Base-by-base conservation (phyloP, 1,140 invertebrate genomes). In the Telenomus remus region DNA sequence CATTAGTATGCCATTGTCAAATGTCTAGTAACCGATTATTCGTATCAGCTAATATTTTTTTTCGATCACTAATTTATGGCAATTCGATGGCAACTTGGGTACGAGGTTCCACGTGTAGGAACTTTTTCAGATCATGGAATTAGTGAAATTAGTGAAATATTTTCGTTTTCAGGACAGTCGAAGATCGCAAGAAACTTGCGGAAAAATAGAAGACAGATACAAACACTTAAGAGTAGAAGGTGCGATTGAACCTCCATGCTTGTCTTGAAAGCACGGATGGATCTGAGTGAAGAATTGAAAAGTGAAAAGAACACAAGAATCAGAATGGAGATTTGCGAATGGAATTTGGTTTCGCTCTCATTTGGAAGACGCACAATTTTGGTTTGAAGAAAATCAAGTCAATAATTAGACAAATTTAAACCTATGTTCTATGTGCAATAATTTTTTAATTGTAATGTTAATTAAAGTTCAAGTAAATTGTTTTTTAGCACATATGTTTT, bases 221-320 rank as follows among this genome's bases (percentile, higher is more conserved):
- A 63, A 6, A 56, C 12, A 56, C 13, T 46, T 42, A 49, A 55
- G 15, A 16, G 8, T 43, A 48, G 7, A 34, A 44, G 35, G 54
- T 59, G n/a, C n/a, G 34, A 64, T 13, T 19, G 44, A 53, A 14
- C 39, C 51, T 69, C 81, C 82, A 80, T 76, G 74, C 74, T 79
- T 81, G 81, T 84, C 78, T 54, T 76, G 61, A 79, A 73, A 79
- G 81, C 76, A 81, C 81, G 81, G 82, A 71, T 15, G 54, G 59
- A 39, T 37, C 7, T 9, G 16, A 27, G 16, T 60, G 48, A 72
- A 56, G 60, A 65, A 55, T 42, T 8, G 60, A 47, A 37, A 56
- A 61, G 44, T n/a, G 13, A 46, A 27, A 55, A n/a, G n/a, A n/a
- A 9, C 15, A 61, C 50, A 61, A 11, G 49, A 71, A 50, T 33